Percentiles rank a stretch among this genome's conserved stretches.
Evolutionary conservation across 2,888 invertebrate genomes (phyloP).

Genomic region (Apamea sordens): DNA sequence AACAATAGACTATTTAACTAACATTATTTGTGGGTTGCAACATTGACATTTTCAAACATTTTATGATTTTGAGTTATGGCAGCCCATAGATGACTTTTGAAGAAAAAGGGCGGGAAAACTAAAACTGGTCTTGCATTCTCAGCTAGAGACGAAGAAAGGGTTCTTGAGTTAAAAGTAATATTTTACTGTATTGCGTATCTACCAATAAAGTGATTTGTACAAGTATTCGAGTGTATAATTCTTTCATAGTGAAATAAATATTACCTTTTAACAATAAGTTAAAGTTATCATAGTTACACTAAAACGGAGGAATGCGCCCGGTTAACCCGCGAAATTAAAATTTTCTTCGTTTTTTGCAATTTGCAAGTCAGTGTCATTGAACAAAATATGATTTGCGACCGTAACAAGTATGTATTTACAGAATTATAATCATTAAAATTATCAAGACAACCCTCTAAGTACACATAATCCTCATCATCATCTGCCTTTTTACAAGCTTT

Average conservation of each 20-base stretch:
- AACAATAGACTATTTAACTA: no score
- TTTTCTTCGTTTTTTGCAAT: background rate
- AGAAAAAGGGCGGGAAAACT: background rate
- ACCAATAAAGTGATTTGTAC: no score
- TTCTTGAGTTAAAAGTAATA: background rate
- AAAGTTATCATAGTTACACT: background rate
- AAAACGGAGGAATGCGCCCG: no score
- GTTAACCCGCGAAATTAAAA: background rate
- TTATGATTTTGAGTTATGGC: background rate
- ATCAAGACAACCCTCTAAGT: no score
- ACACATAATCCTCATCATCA: no score
- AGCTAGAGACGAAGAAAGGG: background rate
- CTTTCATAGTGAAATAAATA: background rate
- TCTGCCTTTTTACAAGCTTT: no score
- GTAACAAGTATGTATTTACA: background rate
- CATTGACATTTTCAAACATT: no score
- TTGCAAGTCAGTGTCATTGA: no score
- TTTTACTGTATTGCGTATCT: background rate
- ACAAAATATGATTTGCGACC: no score
- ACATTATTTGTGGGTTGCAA: no score
- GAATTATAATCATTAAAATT: background rate
- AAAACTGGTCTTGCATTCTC: background rate
- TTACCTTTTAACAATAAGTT: background rate
- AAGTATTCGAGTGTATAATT: no score
- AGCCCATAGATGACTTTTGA: no score